Conservation (phyloP, 2,113 vertebrate species). For the Engystomops pustulosus region DNA sequence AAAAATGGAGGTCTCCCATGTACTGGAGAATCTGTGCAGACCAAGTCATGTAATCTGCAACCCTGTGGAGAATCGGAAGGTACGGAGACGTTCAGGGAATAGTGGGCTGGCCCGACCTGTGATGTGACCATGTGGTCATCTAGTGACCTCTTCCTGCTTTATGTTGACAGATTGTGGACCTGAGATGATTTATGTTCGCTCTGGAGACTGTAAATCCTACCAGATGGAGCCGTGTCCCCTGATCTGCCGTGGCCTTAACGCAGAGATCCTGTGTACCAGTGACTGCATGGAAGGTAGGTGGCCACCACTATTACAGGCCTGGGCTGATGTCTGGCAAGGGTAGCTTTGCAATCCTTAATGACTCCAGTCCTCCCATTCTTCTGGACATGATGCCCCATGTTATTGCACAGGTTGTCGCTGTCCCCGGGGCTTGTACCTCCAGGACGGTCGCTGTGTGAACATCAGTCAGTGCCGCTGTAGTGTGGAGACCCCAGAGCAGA, state of each 20-base stretch:
- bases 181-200: conserved; percentile 73
- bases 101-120: too few species aligned
- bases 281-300: conserved; percentile 76
- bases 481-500: conserved; percentile 71
- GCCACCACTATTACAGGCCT: too few species aligned
- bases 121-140: not conserved
- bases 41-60: conserved; percentile 78
- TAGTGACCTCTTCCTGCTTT: not conserved
- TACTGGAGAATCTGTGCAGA: conserved; percentile 76
- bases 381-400: not conserved
- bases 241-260: conserved; percentile 76
- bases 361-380: not conserved
- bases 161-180: conserved; percentile 72
- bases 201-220: conserved; percentile 72
- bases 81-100: conserved; percentile 30
- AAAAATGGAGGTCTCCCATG: conserved; percentile 85
- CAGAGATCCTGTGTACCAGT: conserved; percentile 72
- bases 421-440: conserved; percentile 74
- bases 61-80: conserved; percentile 71
- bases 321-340: not conserved
- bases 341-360: not conserved
- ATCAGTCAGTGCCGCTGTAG: conserved; percentile 79
- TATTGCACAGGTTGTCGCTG: conserved; percentile 80
- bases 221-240: conserved; percentile 74
- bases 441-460: conserved; percentile 76